A percentile compares a stretch with the other conserved stretches of the same genome.
These are phyloP conservation scores for Oryzias sinensis DNA, from an alignment of 2,797 vertebrate species.

Conservation along the genomic window DNA sequence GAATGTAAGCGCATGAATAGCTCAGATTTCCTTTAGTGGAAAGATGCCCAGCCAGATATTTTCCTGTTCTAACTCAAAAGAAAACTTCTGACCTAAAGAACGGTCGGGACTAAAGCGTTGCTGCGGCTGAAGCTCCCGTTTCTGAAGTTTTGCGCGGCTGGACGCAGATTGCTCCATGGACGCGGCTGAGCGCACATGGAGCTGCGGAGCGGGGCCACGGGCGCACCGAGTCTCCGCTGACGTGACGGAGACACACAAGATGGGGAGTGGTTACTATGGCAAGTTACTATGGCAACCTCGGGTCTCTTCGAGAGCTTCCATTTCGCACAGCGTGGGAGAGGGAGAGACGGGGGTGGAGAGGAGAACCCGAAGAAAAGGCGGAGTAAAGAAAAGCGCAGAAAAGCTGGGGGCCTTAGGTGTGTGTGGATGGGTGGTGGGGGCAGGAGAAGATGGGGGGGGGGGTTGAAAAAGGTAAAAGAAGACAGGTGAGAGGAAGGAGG, in stretches of 20 bases:
- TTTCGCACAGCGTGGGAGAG: constrained; percentile 73
- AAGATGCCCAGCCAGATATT: no score
- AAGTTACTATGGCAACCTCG: constrained; percentile 80
- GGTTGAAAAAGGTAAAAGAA: constrained; percentile 24
- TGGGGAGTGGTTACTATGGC: constrained; percentile 79
- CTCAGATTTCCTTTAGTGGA: no score
- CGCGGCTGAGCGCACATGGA: constrained; percentile 10
- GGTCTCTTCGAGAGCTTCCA: constrained; percentile 75
- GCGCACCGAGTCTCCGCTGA: constrained; percentile 58
- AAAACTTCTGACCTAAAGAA: no score
- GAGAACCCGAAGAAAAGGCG: constrained; percentile 62
- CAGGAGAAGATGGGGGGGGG: constrained; percentile 49
- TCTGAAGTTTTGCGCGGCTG: no score
- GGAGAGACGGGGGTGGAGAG: constrained; percentile 47
- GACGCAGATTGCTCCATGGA: constrained; percentile 6
- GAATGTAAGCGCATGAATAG: no score
- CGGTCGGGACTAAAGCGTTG: no score
- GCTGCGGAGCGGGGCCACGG: constrained; percentile 58
- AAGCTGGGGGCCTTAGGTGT: constrained; percentile 58
- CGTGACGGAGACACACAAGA: constrained; percentile 67
- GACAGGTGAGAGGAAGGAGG: constrained; percentile 15
- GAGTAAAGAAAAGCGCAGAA: constrained; percentile 56
- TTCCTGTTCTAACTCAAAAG: no score
- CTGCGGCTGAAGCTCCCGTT: no score
- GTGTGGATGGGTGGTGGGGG: constrained; percentile 3